Evolutionary conservation across 2,797 vertebrate species (phyloP), one percentile per base, ranked within the genome.

Genomic region (Typhlichthys subterraneus): DNA sequence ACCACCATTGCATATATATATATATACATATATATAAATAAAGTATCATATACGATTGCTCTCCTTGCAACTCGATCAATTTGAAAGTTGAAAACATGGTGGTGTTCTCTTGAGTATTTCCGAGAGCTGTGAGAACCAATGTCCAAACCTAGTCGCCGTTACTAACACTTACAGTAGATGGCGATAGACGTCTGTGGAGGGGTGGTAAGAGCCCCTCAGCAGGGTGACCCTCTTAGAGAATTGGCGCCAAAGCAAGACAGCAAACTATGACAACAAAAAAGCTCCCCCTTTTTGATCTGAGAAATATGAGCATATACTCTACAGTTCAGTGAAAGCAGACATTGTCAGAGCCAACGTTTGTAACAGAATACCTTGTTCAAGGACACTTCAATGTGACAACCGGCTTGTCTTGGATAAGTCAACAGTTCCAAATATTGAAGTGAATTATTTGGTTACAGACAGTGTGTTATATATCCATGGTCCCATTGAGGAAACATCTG

Each of bases 151-250:
- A 31, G 55, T 65, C 38, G 38, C 61, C 64, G 50, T 78, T 70
- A 76, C 59, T 31, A 49, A 55, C 70, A 57, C 77, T 76, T 59
- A 56, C 85, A 76, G 84, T 83, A 84, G 84, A 83, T 85, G 84
- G 84, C 65, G 73, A 77, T 77, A 85, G 79, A 67, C 17, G 29
- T 81, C 75, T 76, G 85, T 81, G 64, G 70, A 76, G 61, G 8
- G 13, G 19, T 1, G 68, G 82, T 80, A 76, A 80, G 77, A 70
- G 45, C 33, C 54, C 79, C 79, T 59, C 84, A 77, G 82, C 65
- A 47, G 79, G 82, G 67, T 59, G 76, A 67, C 54, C 70, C 62
- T 42, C 75, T 52, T 75, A 65, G 53, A 82, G 51, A 64, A 65
- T 61, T 64, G 53, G 31, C 72, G 60, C 65, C 58, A 55, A 67